Evolutionary conservation across 2,888 invertebrate species (phyloP).

Genomic region (Agriopis marginaria): DNA sequence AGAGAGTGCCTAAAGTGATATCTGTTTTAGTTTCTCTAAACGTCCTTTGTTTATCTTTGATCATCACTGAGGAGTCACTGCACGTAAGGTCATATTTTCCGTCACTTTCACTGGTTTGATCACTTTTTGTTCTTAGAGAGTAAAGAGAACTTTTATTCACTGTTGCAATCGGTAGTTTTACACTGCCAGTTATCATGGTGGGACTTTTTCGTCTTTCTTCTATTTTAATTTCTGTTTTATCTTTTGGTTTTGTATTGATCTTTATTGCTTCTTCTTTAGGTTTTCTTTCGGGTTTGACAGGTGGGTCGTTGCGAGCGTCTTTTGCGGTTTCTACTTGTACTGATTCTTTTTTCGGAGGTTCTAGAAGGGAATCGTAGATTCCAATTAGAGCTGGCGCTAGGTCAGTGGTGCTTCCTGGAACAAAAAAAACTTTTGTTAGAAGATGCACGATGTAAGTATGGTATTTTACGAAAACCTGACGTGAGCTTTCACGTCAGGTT

Average conservation of each 20-base stretch:
- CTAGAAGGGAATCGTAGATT: slow-evolving; percentile 93
- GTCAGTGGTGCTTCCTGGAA: slow-evolving; percentile 94
- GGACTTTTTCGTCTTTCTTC: slow-evolving; percentile 59
- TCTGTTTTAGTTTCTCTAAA: slow-evolving; percentile 71
- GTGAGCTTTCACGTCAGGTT: no score
- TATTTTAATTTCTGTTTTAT: slow-evolving; percentile 23
- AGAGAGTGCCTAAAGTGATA: slow-evolving; percentile 83
- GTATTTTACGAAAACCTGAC: no score
- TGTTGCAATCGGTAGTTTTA: slow-evolving; percentile 75
- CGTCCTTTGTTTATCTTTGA: slow-evolving; percentile 69
- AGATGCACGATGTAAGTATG: no score
- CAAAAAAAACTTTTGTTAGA: slow-evolving; percentile 53
- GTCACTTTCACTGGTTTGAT: slow-evolving; percentile 71
- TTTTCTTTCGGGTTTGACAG: slow-evolving; percentile 59
- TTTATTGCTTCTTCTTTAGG: slow-evolving; percentile 43
- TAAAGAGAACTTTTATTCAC: slow-evolving; percentile 79
- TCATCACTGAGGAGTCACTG: slow-evolving; percentile 64
- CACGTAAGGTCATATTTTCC: slow-evolving; percentile 65
- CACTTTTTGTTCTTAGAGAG: slow-evolving; percentile 77
- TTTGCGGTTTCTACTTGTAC: slow-evolving; percentile 74
- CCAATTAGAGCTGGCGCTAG: slow-evolving; percentile 94
- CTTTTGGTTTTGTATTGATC: slow-evolving; percentile 27
- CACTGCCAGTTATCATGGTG: slow-evolving; percentile 72
- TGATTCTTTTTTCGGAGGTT: slow-evolving; percentile 72
- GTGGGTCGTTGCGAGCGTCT: slow-evolving; percentile 83